phyloP scores from a whole-genome alignment of 2,113 vertebrate species.

The Trogon surrucura region DNA sequence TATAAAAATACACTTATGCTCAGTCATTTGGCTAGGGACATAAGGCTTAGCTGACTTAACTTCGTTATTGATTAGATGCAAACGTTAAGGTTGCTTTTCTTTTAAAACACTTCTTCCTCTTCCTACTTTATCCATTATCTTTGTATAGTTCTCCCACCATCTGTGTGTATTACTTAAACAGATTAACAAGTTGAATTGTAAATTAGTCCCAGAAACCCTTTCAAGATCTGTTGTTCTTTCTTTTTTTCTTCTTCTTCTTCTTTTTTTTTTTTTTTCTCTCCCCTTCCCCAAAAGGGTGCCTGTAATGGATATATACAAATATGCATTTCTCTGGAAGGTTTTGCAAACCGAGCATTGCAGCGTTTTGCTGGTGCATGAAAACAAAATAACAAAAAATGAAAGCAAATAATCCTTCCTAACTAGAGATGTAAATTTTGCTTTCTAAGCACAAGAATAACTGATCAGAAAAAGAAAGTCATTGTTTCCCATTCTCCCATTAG shows the following conservation, averaged over 20 bases:
- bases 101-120: neutral
- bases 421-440: neutral
- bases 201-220: neutral
- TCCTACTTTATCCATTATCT: neutral
- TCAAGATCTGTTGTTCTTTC: neutral
- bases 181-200: neutral
- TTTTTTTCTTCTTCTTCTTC: neutral
- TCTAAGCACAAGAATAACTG: neutral
- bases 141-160: neutral
- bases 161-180: neutral
- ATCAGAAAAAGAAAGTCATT: neutral
- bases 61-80: neutral
- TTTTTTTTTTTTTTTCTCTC: neutral
- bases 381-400: neutral
- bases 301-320: neutral
- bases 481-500: neutral
- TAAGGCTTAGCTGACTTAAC: neutral
- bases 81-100: neutral
- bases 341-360: neutral
- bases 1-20: constrained; percentile 39
- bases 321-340: neutral
- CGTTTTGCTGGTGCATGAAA: neutral
- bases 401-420: neutral
- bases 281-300: neutral
- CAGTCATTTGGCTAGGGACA: constrained; percentile 29